These are phyloP conservation scores for Aricia agestis DNA, from an alignment of 1,140 invertebrate genomes.

Conservation along the genomic window DNA sequence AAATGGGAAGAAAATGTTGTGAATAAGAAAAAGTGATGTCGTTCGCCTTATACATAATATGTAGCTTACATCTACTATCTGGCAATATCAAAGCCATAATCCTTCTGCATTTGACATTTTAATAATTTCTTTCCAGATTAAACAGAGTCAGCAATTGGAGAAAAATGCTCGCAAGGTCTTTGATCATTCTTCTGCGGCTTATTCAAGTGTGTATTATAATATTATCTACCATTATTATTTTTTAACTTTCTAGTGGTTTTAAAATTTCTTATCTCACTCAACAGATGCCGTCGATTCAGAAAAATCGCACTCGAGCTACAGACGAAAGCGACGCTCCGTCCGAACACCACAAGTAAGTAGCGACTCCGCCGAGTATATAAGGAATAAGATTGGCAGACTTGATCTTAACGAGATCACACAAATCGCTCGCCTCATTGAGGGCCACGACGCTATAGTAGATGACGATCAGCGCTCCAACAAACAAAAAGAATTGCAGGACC, in stretches of 20 bases:
- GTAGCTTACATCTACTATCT: too few relatives aligned
- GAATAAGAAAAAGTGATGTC: too few relatives aligned
- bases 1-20: too few relatives aligned
- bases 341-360: conserved; percentile 66
- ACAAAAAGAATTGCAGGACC: conserved; percentile 53
- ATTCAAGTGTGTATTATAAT: conserved; percentile 46
- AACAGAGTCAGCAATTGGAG: conserved; percentile 55
- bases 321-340: conserved; percentile 51
- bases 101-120: neutral
- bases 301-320: conserved; percentile 57
- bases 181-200: conserved; percentile 48
- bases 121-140: conserved; percentile 49
- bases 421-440: conserved; percentile 55
- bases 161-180: conserved; percentile 44
- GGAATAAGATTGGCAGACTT: conserved; percentile 59
- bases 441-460: conserved; percentile 43
- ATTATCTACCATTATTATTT: neutral
- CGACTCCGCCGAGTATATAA: conserved; percentile 56
- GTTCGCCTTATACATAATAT: too few relatives aligned
- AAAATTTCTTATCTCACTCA: conserved; percentile 2
- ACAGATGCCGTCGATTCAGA: conserved; percentile 55
- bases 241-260: neutral
- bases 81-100: too few relatives aligned
- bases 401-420: conserved; percentile 60
- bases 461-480: conserved; percentile 39